A percentile compares a stretch with the other conserved stretches of the same genome.
Evolutionary conservation across 2,888 invertebrate species (phyloP).

Genomic region (Pemphredon lugubris): DNA sequence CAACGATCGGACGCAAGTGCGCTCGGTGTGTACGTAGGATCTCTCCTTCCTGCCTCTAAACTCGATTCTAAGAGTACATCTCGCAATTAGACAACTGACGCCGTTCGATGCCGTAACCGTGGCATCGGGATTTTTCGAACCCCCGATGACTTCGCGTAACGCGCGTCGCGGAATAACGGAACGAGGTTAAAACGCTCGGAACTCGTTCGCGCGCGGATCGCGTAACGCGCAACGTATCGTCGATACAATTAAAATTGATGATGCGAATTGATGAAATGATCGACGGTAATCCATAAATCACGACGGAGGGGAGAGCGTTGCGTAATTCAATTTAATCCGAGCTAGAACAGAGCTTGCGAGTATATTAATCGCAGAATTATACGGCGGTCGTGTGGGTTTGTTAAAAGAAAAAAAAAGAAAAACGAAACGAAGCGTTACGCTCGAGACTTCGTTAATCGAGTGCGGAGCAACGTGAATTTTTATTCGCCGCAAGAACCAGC

Average conservation of each 20-base stretch:
- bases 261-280: neutral
- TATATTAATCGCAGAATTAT: too few species aligned
- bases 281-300: neutral
- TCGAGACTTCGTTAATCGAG: neutral
- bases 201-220: neutral
- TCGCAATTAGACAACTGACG: constrained; percentile 17
- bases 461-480: neutral
- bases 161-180: constrained; percentile 1
- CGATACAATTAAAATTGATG: constrained; percentile 1
- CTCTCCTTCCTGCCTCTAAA: constrained; percentile 27
- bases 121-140: constrained; percentile 6
- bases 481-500: neutral
- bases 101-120: constrained; percentile 11
- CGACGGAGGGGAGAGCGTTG: neutral
- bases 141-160: neutral
- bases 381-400: too few species aligned
- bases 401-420: too few species aligned
- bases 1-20: neutral
- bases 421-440: too few species aligned
- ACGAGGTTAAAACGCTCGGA: constrained; percentile 32
- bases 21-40: constrained; percentile 11
- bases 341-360: too few species aligned
- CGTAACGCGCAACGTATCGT: constrained; percentile 1
- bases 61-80: constrained; percentile 11
- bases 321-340: too few species aligned